Conservation (phyloP, 2,113 vertebrate genomes). For the Pica pica region DNA sequence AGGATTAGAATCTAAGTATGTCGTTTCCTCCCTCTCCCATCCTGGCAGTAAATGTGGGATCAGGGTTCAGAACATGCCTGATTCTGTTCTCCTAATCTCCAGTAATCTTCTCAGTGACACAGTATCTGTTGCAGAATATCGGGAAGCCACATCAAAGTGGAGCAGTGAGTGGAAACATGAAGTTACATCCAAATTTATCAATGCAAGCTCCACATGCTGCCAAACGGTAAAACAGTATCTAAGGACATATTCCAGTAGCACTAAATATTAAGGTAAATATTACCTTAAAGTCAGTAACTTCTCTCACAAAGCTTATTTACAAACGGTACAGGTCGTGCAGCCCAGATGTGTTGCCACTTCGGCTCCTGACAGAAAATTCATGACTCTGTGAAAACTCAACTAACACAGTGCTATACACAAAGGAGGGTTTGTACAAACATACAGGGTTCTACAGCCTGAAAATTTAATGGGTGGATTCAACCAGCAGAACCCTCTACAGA, state of each 20-base stretch:
- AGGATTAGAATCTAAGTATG: constrained; percentile 41
- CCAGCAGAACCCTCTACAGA: background rate
- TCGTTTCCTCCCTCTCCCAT: background rate
- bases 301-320: background rate
- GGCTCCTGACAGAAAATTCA: background rate
- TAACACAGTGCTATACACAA: background rate
- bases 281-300: background rate
- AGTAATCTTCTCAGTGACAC: constrained; percentile 42
- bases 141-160: background rate
- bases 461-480: background rate
- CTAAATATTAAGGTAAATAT: background rate
- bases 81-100: constrained; percentile 40
- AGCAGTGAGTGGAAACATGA: background rate
- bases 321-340: background rate
- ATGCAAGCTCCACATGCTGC: background rate
- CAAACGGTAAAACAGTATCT: background rate
- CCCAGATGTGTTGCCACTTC: background rate
- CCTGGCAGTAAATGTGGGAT: constrained; percentile 12
- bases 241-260: background rate
- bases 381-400: background rate
- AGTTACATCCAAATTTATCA: background rate
- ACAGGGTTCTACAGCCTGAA: background rate
- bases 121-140: constrained; percentile 20
- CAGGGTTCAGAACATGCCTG: constrained; percentile 51
- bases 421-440: background rate